These are phyloP conservation scores for Marisa cornuarietis DNA, from an alignment of 1,140 invertebrate genomes.

Conservation along the genomic window DNA sequence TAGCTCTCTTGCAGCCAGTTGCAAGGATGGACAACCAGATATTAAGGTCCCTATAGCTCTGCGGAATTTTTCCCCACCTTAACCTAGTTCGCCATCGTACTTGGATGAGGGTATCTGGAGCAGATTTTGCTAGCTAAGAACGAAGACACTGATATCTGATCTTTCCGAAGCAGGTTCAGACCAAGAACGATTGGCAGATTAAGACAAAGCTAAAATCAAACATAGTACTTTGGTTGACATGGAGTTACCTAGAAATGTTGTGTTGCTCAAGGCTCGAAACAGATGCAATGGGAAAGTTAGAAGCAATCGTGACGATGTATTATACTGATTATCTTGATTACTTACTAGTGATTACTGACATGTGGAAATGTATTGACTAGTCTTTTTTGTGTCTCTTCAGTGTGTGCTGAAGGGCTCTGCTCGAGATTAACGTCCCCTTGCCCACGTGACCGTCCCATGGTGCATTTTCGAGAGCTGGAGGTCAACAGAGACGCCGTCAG, in stretches of 20 bases:
- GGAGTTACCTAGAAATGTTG: not conserved
- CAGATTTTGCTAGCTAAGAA: no score
- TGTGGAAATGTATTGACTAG: not conserved
- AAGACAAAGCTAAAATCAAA: no score
- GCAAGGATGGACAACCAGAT: no score
- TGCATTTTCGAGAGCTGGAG: conserved; percentile 96
- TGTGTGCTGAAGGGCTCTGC: conserved; percentile 85
- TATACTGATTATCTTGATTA: not conserved
- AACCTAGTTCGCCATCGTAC: no score
- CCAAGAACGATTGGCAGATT: no score
- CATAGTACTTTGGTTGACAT: not conserved
- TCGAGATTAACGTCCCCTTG: conserved; percentile 91
- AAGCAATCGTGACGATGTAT: no score
- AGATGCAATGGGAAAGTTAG: not conserved
- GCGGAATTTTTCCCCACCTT: no score
- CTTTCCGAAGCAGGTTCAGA: no score
- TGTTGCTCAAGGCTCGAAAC: not conserved
- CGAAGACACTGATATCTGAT: no score
- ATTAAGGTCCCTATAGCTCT: no score
- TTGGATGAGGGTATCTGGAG: no score
- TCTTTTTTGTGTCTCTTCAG: conserved; percentile 44
- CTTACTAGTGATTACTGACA: not conserved
- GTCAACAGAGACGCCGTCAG: conserved; percentile 89
- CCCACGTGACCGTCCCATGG: conserved; percentile 91
- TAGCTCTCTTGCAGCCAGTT: no score